Base-by-base conservation (phyloP, 2,888 invertebrate genomes). In the Caenorhabditis macrosperma region DNA sequence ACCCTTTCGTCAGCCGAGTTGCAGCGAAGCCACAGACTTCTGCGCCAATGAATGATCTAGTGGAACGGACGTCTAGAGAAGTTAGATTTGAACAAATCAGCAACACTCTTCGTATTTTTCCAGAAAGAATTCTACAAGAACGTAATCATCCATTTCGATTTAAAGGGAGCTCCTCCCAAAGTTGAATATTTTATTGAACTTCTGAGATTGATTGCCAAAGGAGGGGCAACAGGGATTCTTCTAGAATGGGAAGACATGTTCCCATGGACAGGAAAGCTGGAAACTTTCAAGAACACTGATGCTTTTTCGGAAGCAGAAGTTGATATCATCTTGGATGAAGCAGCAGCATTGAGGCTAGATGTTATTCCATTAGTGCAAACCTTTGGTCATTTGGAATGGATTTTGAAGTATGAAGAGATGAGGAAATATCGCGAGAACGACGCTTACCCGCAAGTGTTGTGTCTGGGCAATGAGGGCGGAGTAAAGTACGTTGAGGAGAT, bases 201-300 rank as follows among this genome's bases (percentile, higher is more conserved):
- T 0, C 92, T 95, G 66, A 93, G 93, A 0, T 90, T 93, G 67
- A 88, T 95, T 3, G 92, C 92, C 50, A 91, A 91, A 35, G 90
- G 94, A 41, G 94, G 95, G 20, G 95, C 94, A 0, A 95, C 94
- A 26, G 86, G 94, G 0, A 89, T 95, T 15, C 91, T 95, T 4
- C 92, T 95, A 38, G 95, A 95, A 90, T 95, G 95, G 90, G 95
- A 95, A 91, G 95, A 95, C 87, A 95, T 94, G 94, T 95, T 95
- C 91, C 95, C 95, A 0, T 95, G 94, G 90, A 91, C 92, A 35
- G 94, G 93, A 6, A 44, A 89, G 7, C 91, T 94, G 7, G 91
- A 90, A 30, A 93, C 93, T 83, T 91, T 94, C 46, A 93, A 93
- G 48, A 93, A 94, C 4, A 91, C 91, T 1, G 94, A 94, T 90